Conservation (phyloP, 2,113 vertebrate species). For the Heptranchias perlo region DNA sequence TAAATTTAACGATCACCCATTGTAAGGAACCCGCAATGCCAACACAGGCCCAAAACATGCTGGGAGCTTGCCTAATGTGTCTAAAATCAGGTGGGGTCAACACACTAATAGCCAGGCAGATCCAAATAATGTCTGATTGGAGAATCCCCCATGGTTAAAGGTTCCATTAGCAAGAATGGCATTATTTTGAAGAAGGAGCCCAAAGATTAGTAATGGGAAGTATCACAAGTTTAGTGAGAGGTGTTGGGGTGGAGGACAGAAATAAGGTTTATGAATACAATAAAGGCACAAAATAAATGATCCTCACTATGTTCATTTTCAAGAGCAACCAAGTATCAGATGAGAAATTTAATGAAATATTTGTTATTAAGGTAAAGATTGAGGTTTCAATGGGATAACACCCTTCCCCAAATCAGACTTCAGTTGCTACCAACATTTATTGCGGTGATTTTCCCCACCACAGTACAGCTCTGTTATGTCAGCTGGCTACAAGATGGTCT, state of each 20-base stretch:
- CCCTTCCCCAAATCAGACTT: background rate
- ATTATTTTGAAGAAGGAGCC: background rate
- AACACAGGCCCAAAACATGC: background rate
- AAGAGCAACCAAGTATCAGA: background rate
- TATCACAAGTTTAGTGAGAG: background rate
- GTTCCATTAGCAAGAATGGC: background rate
- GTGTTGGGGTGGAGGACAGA: background rate
- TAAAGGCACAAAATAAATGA: background rate
- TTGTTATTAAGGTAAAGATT: background rate
- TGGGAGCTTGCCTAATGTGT: too few species aligned
- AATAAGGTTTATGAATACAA: background rate
- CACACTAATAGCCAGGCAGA: background rate
- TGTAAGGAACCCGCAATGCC: background rate
- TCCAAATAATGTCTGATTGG: background rate
- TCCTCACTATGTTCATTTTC: background rate
- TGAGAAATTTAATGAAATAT: background rate
- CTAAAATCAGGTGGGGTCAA: background rate
- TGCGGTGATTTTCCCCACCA: too few species aligned
- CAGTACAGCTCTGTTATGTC: background rate
- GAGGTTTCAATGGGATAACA: background rate
- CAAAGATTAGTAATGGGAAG: background rate
- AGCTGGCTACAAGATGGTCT: background rate
- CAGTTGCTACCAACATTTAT: background rate
- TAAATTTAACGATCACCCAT: background rate
- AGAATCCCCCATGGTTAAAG: background rate